These are phyloP conservation scores for Dione vanillae DNA, from an alignment of 2,888 invertebrate species.

Conservation along the genomic window DNA sequence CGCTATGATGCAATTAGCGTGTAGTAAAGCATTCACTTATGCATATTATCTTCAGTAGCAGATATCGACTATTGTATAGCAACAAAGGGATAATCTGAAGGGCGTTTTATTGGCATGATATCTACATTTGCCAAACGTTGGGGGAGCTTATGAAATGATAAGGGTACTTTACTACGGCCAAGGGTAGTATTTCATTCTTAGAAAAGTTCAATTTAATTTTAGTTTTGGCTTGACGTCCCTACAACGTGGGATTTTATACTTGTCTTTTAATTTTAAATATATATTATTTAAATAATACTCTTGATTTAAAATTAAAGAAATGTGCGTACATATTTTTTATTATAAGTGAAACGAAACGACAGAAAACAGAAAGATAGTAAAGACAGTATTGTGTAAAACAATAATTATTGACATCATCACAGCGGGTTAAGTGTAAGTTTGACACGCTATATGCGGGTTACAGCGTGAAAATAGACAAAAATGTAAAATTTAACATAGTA, in stretches of 20 bases:
- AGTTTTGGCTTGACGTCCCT: slow-evolving; percentile 3
- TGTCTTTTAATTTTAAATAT: background rate
- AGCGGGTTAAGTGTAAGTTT: no score
- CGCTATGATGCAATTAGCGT: slow-evolving; percentile 16
- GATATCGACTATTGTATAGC: slow-evolving; percentile 20
- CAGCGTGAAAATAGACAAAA: no score
- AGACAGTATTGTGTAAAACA: no score
- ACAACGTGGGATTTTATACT: background rate
- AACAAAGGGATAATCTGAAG: slow-evolving; percentile 40
- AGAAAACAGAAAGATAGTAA: background rate
- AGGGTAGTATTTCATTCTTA: slow-evolving; percentile 19
- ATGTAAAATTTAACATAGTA: no score
- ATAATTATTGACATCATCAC: no score
- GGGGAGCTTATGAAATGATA: slow-evolving; percentile 19
- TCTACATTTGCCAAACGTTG: slow-evolving; percentile 42
- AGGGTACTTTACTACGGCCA: slow-evolving; percentile 7
- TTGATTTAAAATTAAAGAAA: no score
- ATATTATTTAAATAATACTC: no score
- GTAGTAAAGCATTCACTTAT: slow-evolving; percentile 27
- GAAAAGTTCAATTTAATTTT: slow-evolving; percentile 25
- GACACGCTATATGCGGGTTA: no score
- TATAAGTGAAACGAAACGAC: no score
- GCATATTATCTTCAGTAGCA: slow-evolving; percentile 7
- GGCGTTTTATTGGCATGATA: slow-evolving; percentile 38
- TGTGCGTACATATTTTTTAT: no score